Evolutionary conservation across 2,888 invertebrate species (phyloP).

Genomic region (Ceriagrion tenellum): DNA sequence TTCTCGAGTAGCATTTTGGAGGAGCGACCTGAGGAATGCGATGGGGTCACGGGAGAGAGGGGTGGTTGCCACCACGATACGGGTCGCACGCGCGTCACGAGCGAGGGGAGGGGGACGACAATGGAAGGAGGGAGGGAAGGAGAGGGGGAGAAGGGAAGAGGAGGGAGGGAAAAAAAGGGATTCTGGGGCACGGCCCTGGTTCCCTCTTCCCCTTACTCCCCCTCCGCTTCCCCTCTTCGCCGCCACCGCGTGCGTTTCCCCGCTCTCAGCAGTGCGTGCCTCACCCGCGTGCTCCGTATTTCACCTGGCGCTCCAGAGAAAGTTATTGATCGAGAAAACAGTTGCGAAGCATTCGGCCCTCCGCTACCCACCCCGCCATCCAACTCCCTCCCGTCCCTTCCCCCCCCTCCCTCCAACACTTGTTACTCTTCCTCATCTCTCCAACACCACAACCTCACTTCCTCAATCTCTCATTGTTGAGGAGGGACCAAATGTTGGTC

Average conservation of each 20-base stretch:
- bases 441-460: background rate
- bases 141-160: background rate
- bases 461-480: background rate
- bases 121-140: background rate
- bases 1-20: background rate
- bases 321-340: constrained; percentile 65
- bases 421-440: background rate
- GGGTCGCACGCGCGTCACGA: background rate
- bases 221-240: background rate
- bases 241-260: background rate
- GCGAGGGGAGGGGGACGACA: background rate
- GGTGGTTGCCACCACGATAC: background rate
- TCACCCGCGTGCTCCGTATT: background rate
- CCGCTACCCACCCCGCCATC: background rate
- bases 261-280: background rate
- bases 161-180: too few relatives aligned
- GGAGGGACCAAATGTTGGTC: background rate
- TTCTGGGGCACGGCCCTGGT: background rate
- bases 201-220: background rate
- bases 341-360: constrained; percentile 13
- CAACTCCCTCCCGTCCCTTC: background rate
- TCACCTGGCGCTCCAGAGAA: constrained; percentile 58
- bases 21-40: constrained; percentile 64
- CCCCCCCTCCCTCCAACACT: too few relatives aligned
- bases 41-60: background rate